phyloP scores from a whole-genome alignment of 2,888 invertebrate genomes.

The Limnephilus marmoratus region DNA sequence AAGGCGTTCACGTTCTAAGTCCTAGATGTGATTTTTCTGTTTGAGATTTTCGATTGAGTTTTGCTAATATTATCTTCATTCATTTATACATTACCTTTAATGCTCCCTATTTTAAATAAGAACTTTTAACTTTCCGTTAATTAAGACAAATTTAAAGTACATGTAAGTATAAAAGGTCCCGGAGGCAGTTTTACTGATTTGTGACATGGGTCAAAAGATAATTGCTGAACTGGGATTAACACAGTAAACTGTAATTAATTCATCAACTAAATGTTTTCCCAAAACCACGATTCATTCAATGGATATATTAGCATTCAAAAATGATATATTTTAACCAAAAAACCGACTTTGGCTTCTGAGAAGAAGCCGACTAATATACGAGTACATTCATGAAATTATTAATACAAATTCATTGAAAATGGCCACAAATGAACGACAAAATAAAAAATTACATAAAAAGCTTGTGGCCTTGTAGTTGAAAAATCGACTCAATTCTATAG shows the following conservation, averaged over 20 bases:
- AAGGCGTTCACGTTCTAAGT: no score
- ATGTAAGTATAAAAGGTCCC: no score
- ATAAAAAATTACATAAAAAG: background rate
- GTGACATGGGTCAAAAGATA: no score
- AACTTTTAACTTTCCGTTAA: background rate
- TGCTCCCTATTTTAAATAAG: background rate
- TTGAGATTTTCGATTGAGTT: no score
- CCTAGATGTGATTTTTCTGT: no score
- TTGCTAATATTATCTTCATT: no score
- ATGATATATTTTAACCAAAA: background rate
- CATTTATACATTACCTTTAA: no score
- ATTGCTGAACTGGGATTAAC: no score
- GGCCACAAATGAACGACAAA: background rate
- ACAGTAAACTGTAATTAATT: no score
- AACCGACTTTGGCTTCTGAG: background rate
- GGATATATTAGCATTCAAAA: background rate
- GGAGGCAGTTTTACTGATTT: no score
- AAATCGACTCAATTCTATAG: background rate
- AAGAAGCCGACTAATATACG: background rate
- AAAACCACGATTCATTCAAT: background rate
- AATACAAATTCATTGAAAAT: background rate
- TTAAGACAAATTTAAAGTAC: no score
- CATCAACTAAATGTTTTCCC: background rate
- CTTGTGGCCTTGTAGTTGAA: background rate
- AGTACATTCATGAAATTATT: background rate